Evolutionary conservation across 2,888 invertebrate species (phyloP).

Genomic region (Caenorhabditis angaria): DNA sequence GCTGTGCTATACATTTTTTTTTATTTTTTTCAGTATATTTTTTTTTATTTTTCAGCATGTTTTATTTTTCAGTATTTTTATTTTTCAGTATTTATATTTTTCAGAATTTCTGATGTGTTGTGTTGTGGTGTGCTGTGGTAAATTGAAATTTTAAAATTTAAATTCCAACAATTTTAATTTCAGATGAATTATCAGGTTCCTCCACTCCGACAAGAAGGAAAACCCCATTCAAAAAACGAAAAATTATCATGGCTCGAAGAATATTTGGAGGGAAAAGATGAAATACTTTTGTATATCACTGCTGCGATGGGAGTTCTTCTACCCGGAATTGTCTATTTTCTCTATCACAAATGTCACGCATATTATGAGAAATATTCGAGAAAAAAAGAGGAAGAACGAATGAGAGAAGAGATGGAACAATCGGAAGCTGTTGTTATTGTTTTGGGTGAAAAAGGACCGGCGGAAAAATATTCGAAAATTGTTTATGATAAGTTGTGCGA

Average conservation of each 20-base stretch:
- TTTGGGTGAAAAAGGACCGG: constrained; percentile 43
- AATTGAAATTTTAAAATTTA: background rate
- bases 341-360: constrained; percentile 60
- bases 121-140: constrained; percentile 26
- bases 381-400: constrained; percentile 53
- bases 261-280: constrained; percentile 55
- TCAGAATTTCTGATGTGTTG: constrained; percentile 21
- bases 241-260: constrained; percentile 40
- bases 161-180: constrained; percentile 1
- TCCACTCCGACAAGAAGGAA: constrained; percentile 36
- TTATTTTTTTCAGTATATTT: no score
- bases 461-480: constrained; percentile 7
- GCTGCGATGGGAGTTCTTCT: constrained; percentile 65
- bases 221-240: background rate
- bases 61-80: constrained; percentile 3
- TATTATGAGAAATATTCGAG: constrained; percentile 58
- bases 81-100: constrained; percentile 1
- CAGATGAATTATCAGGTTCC: constrained; percentile 40
- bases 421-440: constrained; percentile 44
- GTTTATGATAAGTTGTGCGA: constrained; percentile 8
- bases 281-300: constrained; percentile 65
- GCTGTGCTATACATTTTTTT: no score
- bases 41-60: no score
- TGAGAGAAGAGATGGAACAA: constrained; percentile 53
- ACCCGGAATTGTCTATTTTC: constrained; percentile 64